Conservation (phyloP, 2,888 invertebrate genomes). For the Polyommatus iphigenia region DNA sequence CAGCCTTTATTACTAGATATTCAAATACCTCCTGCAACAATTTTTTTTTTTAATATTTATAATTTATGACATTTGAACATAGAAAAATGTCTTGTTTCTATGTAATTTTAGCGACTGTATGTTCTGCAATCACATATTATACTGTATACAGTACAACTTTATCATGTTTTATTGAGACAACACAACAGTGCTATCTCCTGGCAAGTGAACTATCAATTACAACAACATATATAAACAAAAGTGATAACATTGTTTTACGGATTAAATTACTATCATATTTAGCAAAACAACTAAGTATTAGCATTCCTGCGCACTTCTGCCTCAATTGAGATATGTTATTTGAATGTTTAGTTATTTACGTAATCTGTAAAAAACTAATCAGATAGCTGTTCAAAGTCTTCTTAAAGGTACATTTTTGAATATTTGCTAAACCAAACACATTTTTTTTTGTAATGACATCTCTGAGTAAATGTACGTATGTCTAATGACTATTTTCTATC, state of each 20-base stretch:
- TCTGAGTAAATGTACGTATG: too few species aligned
- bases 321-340: not conserved
- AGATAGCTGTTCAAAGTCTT: not conserved
- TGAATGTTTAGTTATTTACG: not conserved
- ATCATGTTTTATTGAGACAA: constrained; percentile 23
- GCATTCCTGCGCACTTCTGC: not conserved
- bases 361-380: not conserved
- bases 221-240: constrained; percentile 21
- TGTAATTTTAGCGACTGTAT: not conserved
- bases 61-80: not conserved
- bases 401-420: not conserved
- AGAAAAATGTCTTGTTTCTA: not conserved
- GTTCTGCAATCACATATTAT: not conserved
- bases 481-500: too few species aligned
- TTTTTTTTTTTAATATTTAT: not conserved
- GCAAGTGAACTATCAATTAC: constrained; percentile 24
- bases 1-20: not conserved
- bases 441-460: too few species aligned
- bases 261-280: not conserved
- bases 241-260: constrained; percentile 20
- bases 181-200: constrained; percentile 23
- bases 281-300: constrained; percentile 14
- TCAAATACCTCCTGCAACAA: too few species aligned
- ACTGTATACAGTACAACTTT: not conserved
- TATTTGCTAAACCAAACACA: not conserved